Percentiles rank a stretch among this genome's conserved stretches.
Conservation (phyloP, 2,888 invertebrate species). For the Lycophotia porphyrea region DNA sequence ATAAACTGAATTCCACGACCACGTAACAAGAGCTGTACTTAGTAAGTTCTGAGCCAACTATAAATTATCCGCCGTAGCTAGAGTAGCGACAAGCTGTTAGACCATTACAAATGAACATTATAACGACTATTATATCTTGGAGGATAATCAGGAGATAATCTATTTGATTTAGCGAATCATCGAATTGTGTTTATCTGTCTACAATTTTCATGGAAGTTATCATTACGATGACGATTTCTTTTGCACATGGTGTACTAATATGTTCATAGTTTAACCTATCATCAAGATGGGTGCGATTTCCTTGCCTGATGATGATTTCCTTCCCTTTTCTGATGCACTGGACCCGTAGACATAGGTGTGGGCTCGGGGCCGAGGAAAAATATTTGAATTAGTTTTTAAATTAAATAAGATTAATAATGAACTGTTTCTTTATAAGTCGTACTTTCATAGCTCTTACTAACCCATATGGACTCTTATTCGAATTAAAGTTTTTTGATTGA, state of each 20-base stretch:
- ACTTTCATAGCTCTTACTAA: too few relatives aligned
- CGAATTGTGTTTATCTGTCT: not conserved
- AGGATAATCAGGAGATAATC: constrained; percentile 27
- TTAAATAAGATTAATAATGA: too few relatives aligned
- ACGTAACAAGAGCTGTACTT: constrained; percentile 41
- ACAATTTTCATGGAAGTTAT: not conserved
- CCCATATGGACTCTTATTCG: too few relatives aligned
- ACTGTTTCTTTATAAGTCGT: too few relatives aligned
- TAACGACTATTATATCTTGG: constrained; percentile 22
- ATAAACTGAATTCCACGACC: constrained; percentile 13
- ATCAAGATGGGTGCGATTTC: not conserved
- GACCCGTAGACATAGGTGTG: too few relatives aligned
- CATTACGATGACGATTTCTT: too few relatives aligned
- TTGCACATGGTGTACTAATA: not conserved
- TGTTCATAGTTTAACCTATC: not conserved
- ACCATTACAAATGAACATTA: constrained; percentile 50
- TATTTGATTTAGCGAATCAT: constrained; percentile 34
- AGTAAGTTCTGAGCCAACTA: constrained; percentile 31
- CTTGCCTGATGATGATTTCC: too few relatives aligned
- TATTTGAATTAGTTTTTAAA: too few relatives aligned
- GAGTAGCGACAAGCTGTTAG: constrained; percentile 59
- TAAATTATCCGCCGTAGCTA: constrained; percentile 56
- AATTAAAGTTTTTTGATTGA: too few relatives aligned
- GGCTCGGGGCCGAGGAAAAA: too few relatives aligned
- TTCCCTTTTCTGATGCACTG: too few relatives aligned